Conservation (phyloP, 1,140 invertebrate species). For the Phymorhynchus buccinoides region DNA sequence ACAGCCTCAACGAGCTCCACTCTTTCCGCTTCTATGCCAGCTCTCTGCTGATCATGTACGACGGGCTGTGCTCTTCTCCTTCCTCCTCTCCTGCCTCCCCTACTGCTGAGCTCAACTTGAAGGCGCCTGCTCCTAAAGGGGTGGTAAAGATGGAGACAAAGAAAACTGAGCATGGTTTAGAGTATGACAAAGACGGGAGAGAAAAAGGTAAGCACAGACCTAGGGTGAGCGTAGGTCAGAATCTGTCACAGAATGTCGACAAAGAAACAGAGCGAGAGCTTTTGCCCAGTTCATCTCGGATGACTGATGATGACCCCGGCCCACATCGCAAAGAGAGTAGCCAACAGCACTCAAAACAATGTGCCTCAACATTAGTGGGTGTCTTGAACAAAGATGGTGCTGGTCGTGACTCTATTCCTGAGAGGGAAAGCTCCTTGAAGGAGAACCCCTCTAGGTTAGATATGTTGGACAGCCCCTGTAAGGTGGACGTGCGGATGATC, state of each 20-base stretch:
- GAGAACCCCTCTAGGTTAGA: too few relatives aligned
- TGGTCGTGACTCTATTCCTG: neutral
- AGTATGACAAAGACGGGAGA: too few relatives aligned
- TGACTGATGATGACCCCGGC: too few relatives aligned
- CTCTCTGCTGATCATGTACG: slow-evolving; percentile 92
- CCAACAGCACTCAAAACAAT: neutral
- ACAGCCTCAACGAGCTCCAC: slow-evolving; percentile 87
- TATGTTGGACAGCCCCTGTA: neutral
- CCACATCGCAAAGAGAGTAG: too few relatives aligned
- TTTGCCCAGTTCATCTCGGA: too few relatives aligned
- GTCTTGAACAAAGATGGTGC: neutral
- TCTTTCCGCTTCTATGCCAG: slow-evolving; percentile 96
- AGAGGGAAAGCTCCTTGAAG: neutral
- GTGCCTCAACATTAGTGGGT: neutral
- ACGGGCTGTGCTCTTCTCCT: slow-evolving; percentile 77
- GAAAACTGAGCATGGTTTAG: too few relatives aligned
- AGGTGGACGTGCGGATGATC: slow-evolving; percentile 87
- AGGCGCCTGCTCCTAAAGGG: neutral
- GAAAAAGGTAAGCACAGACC: too few relatives aligned
- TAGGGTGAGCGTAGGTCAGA: too few relatives aligned
- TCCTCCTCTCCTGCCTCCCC: too few relatives aligned
- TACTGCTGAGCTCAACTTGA: neutral
- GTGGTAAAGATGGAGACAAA: neutral
- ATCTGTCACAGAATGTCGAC: too few relatives aligned
- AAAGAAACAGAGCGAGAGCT: too few relatives aligned